Evolutionary conservation across 2,888 invertebrate genomes (phyloP), one percentile per base, ranked within the genome.

Genomic region (Metellina segmentata): DNA sequence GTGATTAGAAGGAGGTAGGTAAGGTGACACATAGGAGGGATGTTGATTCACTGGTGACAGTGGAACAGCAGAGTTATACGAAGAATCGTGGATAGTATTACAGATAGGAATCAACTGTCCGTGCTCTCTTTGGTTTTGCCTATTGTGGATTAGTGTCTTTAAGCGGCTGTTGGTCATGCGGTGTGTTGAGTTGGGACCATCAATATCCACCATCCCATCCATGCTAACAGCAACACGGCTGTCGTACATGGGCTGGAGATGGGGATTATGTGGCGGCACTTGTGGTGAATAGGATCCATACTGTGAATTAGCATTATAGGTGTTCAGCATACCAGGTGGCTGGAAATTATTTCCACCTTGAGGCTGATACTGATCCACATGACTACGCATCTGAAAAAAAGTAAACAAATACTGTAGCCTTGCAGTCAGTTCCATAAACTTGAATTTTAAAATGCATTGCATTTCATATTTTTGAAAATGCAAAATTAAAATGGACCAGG

Each of bases 111-210:
- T 86, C 16, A 92, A 61, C 77, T 92, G 92, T 19, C 85, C 81
- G 88, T 91, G 91, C 51, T 93, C 93, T 89, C 93, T 93, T 81
- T 93, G 93, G 75, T 82, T 93, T 90, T 93, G 93, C 70, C 94
- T 82, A 81, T 91, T 93, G 70, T 94, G 93, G n/a, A 93, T 93
- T 19, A 94, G 77, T 70, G 93, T 92, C 52, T 94, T 94, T 71
- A 94, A 85, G 52, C 94, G 92, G 88, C 83, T 92, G 81, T 94
- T 94, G 81, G 93, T 93, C 92, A 94, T 92, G 74, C 93, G 93
- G 91, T 94, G 94, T 85, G 92, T 89, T 51, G 92, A 78, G 77
- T 79, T 88, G 11, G 89, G 48, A 51, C 86, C 89, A 82, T 92
- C 92, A 49, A 82, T 71, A 20, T 92, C 89, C 48, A 85, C 77